Evolutionary conservation across 2,113 vertebrate genomes (phyloP), one percentile per base, ranked within the genome.

Genomic region (Aegithalos caudatus): DNA sequence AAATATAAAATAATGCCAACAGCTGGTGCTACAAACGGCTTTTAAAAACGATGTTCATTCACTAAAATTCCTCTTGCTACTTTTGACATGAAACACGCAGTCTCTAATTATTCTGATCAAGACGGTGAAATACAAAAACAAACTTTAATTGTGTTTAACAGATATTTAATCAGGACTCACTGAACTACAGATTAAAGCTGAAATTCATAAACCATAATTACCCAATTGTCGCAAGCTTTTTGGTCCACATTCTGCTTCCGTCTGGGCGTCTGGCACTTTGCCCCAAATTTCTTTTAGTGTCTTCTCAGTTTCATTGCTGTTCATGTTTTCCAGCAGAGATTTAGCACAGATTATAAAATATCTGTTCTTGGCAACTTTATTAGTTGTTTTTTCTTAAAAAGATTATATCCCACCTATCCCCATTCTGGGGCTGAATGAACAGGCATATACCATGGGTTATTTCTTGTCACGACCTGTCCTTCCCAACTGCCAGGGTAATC

Each of bases 151-250:
- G 98, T 98, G 98, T 98, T 98, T 98, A 98, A 98, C 98, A 98
- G 98, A 98, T 98, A 98, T 98, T 98, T 98, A 98, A 98, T 98
- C 98, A 98, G 98, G 98, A 98, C 98, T 98, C 98, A 98, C 97
- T 98, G 98, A 98, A 98, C 98, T 98, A 98, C 98, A 98, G 98
- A 98, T 98, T 98, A 98, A 98, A 98, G 98, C 98, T 98, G 98
- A 98, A 98, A 98, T 98, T 98, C 98, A 98, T 98, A 98, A 98
- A 98, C 98, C 98, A 98, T 98, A 98, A 98, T 98, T 98, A 98
- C 97, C 98, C 98, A 98, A 98, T 98, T 98, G 98, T 98, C 98
- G 98, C 98, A 98, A 98, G 98, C 98, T 98, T 98, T 97, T 98
- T 98, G 98, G 98, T 98, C 98, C 98, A 98, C 97, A 98, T 98